Evolutionary conservation across 30 jellyfish, hydroid and myxozoan genomes (phyloP), one percentile per base, ranked within the genome.

Genomic region (Cassiopea xamachana): DNA sequence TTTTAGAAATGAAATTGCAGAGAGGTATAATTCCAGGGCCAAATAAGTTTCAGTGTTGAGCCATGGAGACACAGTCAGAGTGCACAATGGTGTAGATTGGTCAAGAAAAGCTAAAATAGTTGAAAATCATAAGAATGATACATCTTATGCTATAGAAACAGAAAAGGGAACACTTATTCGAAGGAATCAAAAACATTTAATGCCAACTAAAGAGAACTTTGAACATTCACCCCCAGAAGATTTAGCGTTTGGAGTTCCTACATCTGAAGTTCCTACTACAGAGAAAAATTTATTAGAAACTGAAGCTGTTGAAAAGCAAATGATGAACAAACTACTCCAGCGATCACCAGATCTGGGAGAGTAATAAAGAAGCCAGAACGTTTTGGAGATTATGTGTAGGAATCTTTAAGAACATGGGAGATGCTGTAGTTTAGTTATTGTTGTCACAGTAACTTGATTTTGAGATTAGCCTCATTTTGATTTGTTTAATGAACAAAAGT

Each of bases 151-250:
- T 59, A 46, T 87, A 9, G 60, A 77, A 76, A 87, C 85, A 48
- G 77, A 58, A 8, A 61, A 87, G 16, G 93, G 86, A 17, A 85
- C 62, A 10, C 62, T 58, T 5, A 91, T 87, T 48, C 9, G 94
- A 16, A 82, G 94, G 10, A 87, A 76, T 67, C 91, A 90, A 18
- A 85, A 60, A 87, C 94, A 87, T 82, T 47, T 87, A 2, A 87
- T 87, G 73, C 68, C 60, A 55, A 43, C 79, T 7, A 87, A 77
- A 87, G 62, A 77, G 19, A 15, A 83, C 8, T 61, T 69, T 64
- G 72, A 77, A 4, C 3, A 48, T 1, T 10, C 80, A 71, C 48
- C 80, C 19, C 80, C 80, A 13, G 80, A 71, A 2, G 48, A 19
- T 71, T 17, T 71, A 48, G 19, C n/a, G 3, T 13, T 10, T 3